A percentile compares a stretch with the other conserved stretches of the same genome.
Evolutionary conservation across 2,797 vertebrate genomes (phyloP).

Genomic region (Poeciliopsis turneri): DNA sequence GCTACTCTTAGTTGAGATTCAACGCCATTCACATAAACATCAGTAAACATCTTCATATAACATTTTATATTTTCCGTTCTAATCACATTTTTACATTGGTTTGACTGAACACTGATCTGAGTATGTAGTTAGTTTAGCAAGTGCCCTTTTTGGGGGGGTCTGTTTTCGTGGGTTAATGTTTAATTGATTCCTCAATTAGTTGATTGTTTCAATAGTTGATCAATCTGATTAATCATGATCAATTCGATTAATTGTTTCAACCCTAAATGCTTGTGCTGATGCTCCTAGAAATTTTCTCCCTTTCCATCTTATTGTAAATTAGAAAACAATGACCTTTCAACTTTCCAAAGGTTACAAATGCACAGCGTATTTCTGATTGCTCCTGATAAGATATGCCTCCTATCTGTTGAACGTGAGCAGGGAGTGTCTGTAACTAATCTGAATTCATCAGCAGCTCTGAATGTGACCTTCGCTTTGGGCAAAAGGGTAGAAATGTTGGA

Average conservation of each 20-base stretch:
- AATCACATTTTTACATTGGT: neutral
- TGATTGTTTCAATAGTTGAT: too few species aligned
- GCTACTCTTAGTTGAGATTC: neutral
- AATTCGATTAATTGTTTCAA: too few species aligned
- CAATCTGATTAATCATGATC: too few species aligned
- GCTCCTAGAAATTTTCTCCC: neutral
- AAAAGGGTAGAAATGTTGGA: constrained; percentile 16
- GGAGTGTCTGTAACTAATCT: constrained; percentile 13
- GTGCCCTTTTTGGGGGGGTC: too few species aligned
- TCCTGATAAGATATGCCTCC: constrained; percentile 58
- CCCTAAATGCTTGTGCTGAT: neutral
- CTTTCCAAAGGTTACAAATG: constrained; percentile 71
- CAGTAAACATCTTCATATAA: neutral
- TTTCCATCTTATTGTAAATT: constrained; percentile 14
- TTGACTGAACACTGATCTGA: neutral
- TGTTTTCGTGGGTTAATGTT: too few species aligned
- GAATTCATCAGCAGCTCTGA: constrained; percentile 12
- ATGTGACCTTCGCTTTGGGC: constrained; percentile 10
- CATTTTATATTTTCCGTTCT: neutral
- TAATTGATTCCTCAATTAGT: too few species aligned
- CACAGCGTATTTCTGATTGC: constrained; percentile 48
- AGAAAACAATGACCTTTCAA: constrained; percentile 35
- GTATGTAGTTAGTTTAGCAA: too few species aligned
- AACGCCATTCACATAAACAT: neutral
- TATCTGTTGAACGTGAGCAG: constrained; percentile 10